phyloP scores from a whole-genome alignment of 2,888 invertebrate species.

The Monoplex corrugatus region DNA sequence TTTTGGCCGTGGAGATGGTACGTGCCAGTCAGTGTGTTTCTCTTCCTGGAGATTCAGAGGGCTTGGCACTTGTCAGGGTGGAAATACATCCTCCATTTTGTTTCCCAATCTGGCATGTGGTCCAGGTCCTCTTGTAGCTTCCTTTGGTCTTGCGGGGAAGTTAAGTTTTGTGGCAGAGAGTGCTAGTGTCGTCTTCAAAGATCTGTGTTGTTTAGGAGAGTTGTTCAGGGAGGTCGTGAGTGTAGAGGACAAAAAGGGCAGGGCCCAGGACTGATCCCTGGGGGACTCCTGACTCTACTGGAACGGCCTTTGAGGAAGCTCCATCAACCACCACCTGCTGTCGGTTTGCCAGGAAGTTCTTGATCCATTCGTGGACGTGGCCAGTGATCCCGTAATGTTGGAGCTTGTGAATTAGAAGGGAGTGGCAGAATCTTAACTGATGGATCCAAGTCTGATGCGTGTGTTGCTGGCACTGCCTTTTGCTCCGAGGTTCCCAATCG shows the following conservation, averaged over 20 bases:
- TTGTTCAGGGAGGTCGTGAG: neutral
- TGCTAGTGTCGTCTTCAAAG: neutral
- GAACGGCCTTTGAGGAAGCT: neutral
- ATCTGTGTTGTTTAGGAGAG: neutral
- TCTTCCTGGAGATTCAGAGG: neutral
- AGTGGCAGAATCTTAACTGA: too few species aligned
- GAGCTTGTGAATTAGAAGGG: conserved; percentile 5
- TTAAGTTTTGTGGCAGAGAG: neutral
- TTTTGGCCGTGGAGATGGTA: neutral
- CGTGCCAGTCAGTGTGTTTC: conserved; percentile 1
- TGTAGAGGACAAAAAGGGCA: conserved; percentile 20
- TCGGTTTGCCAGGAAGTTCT: conserved; percentile 11
- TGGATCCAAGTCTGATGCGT: too few species aligned
- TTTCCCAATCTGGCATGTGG: neutral
- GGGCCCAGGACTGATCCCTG: conserved; percentile 16
- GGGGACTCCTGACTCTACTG: neutral
- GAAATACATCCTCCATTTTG: neutral
- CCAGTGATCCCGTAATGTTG: neutral
- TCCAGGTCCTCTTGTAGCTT: neutral
- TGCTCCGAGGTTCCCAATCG: too few species aligned
- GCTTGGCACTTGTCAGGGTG: neutral
- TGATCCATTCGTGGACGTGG: conserved; percentile 8
- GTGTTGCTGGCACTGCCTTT: too few species aligned
- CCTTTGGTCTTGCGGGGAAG: neutral
- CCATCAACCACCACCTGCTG: neutral